These are phyloP conservation scores for Thamnophis elegans DNA, from an alignment of 2,797 vertebrate genomes.

Conservation along the genomic window DNA sequence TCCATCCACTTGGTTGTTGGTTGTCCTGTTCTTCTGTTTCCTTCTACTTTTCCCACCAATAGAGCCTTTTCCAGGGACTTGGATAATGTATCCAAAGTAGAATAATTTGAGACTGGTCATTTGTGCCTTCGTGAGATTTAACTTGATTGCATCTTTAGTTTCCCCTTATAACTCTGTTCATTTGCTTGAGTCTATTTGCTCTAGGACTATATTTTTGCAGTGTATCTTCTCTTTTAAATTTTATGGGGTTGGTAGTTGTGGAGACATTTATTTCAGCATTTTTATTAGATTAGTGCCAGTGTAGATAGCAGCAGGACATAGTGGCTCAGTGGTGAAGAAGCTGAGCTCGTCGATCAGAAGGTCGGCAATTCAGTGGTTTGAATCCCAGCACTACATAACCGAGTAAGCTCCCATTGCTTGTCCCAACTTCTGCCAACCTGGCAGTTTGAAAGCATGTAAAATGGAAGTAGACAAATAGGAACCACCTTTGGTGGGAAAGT, in stretches of 20 bases:
- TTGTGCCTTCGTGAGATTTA: background rate
- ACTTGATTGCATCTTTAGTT: background rate
- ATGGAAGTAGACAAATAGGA: too few relatives aligned
- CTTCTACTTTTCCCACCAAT: background rate
- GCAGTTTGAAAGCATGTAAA: too few relatives aligned
- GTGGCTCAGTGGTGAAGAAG: too few relatives aligned
- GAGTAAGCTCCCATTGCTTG: too few relatives aligned
- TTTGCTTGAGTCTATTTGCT: background rate
- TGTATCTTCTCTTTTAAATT: background rate
- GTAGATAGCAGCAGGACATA: background rate
- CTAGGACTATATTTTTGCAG: background rate
- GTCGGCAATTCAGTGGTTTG: too few relatives aligned
- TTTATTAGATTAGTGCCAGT: background rate
- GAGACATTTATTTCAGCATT: background rate
- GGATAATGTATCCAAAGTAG: background rate
- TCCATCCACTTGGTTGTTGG: background rate
- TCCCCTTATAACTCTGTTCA: background rate
- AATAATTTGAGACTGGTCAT: background rate
- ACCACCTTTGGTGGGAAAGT: too few relatives aligned
- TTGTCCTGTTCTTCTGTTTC: background rate
- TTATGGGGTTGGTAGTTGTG: background rate
- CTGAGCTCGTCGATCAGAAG: too few relatives aligned
- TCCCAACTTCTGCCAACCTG: too few relatives aligned
- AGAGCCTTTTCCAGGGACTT: background rate
- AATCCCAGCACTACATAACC: too few relatives aligned